phyloP scores from a whole-genome alignment of 2,113 vertebrate genomes.

The Paedocypris sp. region DNA sequence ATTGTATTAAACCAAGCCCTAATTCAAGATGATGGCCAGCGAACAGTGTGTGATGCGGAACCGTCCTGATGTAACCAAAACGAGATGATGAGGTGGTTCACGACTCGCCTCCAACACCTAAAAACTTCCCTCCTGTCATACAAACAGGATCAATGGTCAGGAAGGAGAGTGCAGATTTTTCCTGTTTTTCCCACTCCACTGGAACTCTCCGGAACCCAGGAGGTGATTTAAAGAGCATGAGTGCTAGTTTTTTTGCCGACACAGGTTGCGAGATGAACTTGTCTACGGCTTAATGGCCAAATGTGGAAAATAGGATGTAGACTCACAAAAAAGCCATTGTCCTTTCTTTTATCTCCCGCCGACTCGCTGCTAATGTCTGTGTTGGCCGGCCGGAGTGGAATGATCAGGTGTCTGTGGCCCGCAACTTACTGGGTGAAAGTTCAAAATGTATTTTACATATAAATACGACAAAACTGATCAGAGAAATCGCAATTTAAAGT shows the following conservation, averaged over 20 bases:
- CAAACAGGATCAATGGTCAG: conserved; percentile 51
- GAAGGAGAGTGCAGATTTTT: conserved; percentile 77
- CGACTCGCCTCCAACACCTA: conserved; percentile 56
- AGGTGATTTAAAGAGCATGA: conserved; percentile 36
- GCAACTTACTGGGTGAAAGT: not conserved
- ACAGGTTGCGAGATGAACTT: conserved; percentile 19
- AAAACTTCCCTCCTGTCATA: conserved; percentile 66
- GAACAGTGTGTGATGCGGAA: not conserved
- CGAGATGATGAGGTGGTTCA: conserved; percentile 48
- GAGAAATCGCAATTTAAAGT: no score
- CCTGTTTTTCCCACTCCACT: conserved; percentile 76
- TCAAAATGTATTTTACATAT: no score
- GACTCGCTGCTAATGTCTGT: not conserved
- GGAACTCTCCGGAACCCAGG: conserved; percentile 50
- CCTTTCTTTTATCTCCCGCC: not conserved
- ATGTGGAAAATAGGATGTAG: conserved; percentile 5
- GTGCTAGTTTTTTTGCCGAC: conserved; percentile 31
- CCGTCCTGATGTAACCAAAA: conserved; percentile 32
- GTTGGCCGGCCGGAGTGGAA: no score
- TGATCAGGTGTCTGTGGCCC: not conserved
- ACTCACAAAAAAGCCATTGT: conserved; percentile 3
- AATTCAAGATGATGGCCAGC: not conserved
- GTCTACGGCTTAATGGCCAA: conserved; percentile 28
- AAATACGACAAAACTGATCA: no score
- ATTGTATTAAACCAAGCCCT: no score